Evolutionary conservation across 2,888 invertebrate species (phyloP), one percentile per base, ranked within the genome.

Genomic region (Tetranychus piercei): DNA sequence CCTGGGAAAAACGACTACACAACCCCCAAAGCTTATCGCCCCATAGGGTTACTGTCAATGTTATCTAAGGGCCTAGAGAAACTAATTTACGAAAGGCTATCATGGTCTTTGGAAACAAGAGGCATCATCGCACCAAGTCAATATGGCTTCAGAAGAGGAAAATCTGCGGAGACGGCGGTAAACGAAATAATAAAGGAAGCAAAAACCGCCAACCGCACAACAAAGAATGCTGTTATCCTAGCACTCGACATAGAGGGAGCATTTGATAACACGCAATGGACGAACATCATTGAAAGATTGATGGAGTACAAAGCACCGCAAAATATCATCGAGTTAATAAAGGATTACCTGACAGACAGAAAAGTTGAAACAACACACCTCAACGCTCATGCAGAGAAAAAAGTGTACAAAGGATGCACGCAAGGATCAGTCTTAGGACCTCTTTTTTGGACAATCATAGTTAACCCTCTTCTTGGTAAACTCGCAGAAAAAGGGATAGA

Each of bases 191-290:
- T 18, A 67, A 6, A 7, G 6, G 15, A 18, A 20, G 15, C 6
- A 67, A 67, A 20, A 7, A 67, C 6, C 20, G 20, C 67, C 15
- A 20, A 67, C n/a, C 9, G 15, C 9, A 15, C 9, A 64, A 15
- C 64, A 15, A 9, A 64, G 64, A 15, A 43, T 70, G 11, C 43
- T 44, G n/a, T 45, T n/a, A n/a, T n/a, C n/a, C n/a, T 76, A 7
- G 75, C 74, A 3, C 15, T 76, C 3, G 76, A 76, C 44, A 74
- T 76, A 2, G 43, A 74, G 23, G 72, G 44, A 4, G 76, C 76
- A 1, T 76, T 76, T 43, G 71, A 76, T 55, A 71, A 74, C 34
- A 74, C 74, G 1, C 64, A 65, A 55, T 76, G 74, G 74, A 69
- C 69, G 7, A 20, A n/a, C 1, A 70, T 75, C 45, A 6, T 64